Evolutionary conservation across 2,888 invertebrate genomes (phyloP).

Genomic region (Molorchus minor): DNA sequence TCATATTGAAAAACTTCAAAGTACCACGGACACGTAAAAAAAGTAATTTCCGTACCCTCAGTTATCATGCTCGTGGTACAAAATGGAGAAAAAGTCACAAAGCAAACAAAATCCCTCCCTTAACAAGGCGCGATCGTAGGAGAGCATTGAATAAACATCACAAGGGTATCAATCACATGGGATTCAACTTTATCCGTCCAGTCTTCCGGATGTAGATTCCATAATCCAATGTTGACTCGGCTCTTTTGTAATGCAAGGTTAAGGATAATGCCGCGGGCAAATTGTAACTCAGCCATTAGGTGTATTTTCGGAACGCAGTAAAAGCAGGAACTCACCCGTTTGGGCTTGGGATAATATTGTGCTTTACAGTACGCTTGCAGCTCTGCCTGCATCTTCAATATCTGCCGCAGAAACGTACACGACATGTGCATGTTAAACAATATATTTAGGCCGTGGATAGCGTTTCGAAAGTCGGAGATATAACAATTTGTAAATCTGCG

Average conservation of each 20-base stretch:
- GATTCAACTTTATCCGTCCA: constrained; percentile 53
- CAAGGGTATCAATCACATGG: constrained; percentile 55
- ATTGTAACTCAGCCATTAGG: constrained; percentile 22
- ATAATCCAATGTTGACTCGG: constrained; percentile 55
- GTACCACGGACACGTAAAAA: too few species aligned
- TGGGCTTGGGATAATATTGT: constrained; percentile 4
- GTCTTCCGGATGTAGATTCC: constrained; percentile 53
- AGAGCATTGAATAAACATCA: constrained; percentile 55
- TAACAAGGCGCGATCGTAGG: constrained; percentile 37
- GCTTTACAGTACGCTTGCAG: constrained; percentile 3
- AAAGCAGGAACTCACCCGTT: constrained; percentile 3
- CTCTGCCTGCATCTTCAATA: too few species aligned
- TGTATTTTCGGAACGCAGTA: constrained; percentile 17
- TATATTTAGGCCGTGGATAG: too few species aligned
- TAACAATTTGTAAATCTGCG: too few species aligned
- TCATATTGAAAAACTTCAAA: too few species aligned
- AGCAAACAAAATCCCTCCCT: constrained; percentile 41
- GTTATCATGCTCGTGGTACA: too few species aligned
- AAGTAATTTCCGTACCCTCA: too few species aligned
- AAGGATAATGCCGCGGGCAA: constrained; percentile 20
- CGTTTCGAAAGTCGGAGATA: too few species aligned
- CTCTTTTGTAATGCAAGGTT: constrained; percentile 40
- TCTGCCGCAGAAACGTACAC: too few species aligned
- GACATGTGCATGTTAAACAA: too few species aligned
- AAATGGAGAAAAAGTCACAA: too few species aligned